A percentile compares a stretch with the other conserved stretches of the same genome.
Conservation (phyloP, 2,113 vertebrate genomes). For the Cariama cristata region DNA sequence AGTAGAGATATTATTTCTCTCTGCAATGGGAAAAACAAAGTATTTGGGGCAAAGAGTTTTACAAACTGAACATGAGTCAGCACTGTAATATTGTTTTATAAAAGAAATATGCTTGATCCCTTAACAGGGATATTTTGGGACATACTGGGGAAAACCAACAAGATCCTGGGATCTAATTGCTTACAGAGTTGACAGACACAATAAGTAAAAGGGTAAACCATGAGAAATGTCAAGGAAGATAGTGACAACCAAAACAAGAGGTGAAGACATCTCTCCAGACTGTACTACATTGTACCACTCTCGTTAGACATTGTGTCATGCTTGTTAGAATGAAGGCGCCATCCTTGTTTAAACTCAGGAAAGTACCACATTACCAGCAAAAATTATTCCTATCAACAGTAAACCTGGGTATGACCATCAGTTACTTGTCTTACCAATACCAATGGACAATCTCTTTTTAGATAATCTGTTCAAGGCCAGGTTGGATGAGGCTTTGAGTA, state of each 20-base stretch:
- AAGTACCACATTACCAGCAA: not conserved
- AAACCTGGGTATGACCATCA: not conserved
- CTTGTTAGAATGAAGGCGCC: not conserved
- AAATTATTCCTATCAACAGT: not conserved
- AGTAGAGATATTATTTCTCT: not conserved
- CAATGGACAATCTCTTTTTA: not conserved
- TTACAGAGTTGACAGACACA: not conserved
- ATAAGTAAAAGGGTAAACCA: not conserved
- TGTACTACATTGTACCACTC: not conserved
- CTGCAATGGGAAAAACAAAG: not conserved
- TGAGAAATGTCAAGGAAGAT: not conserved
- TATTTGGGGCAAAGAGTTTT: not conserved
- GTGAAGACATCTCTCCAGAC: not conserved
- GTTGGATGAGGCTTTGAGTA: not conserved
- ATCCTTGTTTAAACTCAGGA: not conserved
- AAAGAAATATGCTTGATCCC: not conserved
- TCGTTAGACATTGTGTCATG: not conserved
- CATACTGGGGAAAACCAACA: not conserved
- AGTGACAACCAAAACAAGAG: not conserved
- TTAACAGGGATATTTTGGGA: not conserved
- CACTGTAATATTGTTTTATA: not conserved
- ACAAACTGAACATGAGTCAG: not conserved
- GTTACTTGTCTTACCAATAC: not conserved
- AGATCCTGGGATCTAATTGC: not conserved
- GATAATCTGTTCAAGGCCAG: not conserved